These are phyloP conservation scores for Melanotus villosus DNA, from an alignment of 2,888 invertebrate genomes.

Conservation along the genomic window DNA sequence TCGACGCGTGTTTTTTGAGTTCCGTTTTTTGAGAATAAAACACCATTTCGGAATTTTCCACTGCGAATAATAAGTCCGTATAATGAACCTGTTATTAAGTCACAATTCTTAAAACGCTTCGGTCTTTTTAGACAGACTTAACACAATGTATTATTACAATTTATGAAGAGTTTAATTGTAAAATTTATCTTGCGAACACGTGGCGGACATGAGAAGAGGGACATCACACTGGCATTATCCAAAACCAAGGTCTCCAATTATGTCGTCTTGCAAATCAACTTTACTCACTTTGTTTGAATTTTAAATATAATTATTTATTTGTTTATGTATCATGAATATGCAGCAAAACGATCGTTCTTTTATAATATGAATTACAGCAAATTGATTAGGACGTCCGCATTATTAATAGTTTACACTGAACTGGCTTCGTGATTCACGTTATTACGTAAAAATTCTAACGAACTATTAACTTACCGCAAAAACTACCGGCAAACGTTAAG, in stretches of 20 bases:
- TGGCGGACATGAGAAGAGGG: background rate
- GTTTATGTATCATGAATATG: background rate
- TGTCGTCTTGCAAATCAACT: background rate
- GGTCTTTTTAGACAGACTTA: background rate
- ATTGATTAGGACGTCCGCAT: too few species aligned
- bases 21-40: background rate
- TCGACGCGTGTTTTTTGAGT: too few species aligned
- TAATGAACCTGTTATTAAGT: background rate
- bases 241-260: conserved; percentile 9
- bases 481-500: too few species aligned
- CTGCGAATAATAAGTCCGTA: background rate
- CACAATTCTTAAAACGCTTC: background rate
- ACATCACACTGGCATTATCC: background rate
- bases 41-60: background rate
- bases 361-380: too few species aligned
- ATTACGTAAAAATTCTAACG: too few species aligned
- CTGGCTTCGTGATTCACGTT: too few species aligned
- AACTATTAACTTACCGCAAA: too few species aligned
- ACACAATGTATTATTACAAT: conserved; percentile 16
- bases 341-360: too few species aligned
- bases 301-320: background rate
- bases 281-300: background rate
- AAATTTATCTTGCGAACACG: conserved; percentile 30
- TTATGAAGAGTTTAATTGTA: conserved; percentile 31
- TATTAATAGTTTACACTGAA: too few species aligned